Percentiles rank a stretch among this genome's conserved stretches.
phyloP scores from a whole-genome alignment of 2,797 vertebrate genomes.

The Dromococcyx pavoninus region DNA sequence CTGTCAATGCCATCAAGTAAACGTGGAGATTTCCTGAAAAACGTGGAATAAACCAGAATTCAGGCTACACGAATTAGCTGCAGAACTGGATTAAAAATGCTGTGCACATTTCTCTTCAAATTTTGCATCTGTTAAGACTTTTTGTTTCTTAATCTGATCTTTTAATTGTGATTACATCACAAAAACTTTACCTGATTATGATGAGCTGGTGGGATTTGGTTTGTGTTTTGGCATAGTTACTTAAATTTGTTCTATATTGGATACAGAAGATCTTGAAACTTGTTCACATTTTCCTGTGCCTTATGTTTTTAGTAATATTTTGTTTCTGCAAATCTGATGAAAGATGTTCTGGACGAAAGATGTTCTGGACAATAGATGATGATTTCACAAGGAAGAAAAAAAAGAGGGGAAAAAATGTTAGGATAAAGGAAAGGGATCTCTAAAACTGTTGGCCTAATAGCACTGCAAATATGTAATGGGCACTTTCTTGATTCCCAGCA shows the following conservation, averaged over 20 bases:
- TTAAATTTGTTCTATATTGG: background rate
- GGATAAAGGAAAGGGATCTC: background rate
- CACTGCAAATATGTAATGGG: background rate
- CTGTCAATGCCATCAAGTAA: background rate
- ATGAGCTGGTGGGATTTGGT: background rate
- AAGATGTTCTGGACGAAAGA: background rate
- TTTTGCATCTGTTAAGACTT: background rate
- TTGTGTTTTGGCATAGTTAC: background rate
- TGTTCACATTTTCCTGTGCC: background rate
- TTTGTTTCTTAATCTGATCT: background rate
- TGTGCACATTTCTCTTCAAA: background rate
- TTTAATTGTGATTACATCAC: background rate
- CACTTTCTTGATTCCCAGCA: background rate
- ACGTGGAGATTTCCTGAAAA: background rate
- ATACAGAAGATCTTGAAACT: background rate
- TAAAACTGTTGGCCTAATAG: background rate
- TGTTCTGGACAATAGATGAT: background rate
- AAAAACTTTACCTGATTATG: background rate
- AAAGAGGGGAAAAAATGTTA: fast-evolving
- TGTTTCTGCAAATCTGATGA: background rate
- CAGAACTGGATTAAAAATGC: background rate
- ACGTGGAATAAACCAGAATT: background rate
- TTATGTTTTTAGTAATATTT: background rate
- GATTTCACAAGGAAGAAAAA: background rate
- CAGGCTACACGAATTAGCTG: background rate